Conservation (phyloP, 2,888 invertebrate species). For the Eupithecia insigniata region DNA sequence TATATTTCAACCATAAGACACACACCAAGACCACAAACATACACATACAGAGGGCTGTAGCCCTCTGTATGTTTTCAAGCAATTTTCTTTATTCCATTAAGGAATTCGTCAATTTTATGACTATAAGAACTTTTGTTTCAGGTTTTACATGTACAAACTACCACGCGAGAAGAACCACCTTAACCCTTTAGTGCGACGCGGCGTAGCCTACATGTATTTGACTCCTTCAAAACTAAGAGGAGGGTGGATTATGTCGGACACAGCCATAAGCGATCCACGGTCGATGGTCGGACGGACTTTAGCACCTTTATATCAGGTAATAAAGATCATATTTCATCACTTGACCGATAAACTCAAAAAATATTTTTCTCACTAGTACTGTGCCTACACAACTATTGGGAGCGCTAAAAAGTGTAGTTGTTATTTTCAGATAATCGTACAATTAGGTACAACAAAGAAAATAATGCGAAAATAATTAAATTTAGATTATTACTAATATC, state of each 20-base stretch:
- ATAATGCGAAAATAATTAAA: no score
- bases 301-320: conserved; percentile 81
- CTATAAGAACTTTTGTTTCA: conserved; percentile 59
- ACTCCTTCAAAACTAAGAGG: conserved; percentile 83
- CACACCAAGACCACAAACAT: no score
- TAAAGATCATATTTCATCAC: conserved; percentile 1
- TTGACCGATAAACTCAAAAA: not conserved
- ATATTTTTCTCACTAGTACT: no score
- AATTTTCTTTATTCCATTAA: not conserved
- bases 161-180: conserved; percentile 85
- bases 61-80: not conserved
- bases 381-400: no score
- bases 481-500: no score
- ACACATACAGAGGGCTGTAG: no score
- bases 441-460: no score
- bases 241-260: conserved; percentile 88
- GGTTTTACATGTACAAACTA: conserved; percentile 94
- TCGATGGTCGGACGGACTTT: conserved; percentile 88
- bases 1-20: no score
- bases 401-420: no score
- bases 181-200: conserved; percentile 82
- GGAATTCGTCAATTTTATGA: not conserved
- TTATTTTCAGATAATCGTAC: no score
- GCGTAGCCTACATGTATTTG: conserved; percentile 88
- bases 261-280: conserved; percentile 84